Evolutionary conservation across 2,797 vertebrate species (phyloP), one percentile per base, ranked within the genome.

Genomic region (Euphonia xanthogaster): DNA sequence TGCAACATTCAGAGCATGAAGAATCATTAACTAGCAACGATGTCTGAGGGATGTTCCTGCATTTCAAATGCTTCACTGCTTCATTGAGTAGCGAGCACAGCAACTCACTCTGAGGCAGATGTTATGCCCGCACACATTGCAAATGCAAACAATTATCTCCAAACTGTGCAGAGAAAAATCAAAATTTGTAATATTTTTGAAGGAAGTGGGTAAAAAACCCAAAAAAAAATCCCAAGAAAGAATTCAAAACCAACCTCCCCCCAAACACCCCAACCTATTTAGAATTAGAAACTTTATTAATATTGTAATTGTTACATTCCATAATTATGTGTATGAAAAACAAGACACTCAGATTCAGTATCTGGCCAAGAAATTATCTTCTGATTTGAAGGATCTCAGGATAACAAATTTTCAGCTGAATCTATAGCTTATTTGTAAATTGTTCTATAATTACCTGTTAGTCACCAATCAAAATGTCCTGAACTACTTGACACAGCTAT

Each of bases 11-110:
- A 68, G 65, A 97, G 97, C 97, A 97, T 97, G 97, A 98, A 97
- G 94, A 96, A 94, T 97, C 97, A 96, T 97, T 97, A 97, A 95
- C 86, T 60, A 95, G 88, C 82, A 94, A 70, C 8, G 8, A 66
- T 40, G 13, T 97, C 86, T 96, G 94, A 97, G 89, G 78, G 94
- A 96, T 93, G 87, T 72, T 95, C 71, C 91, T 66, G 54, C 20
- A 20, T 97, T 97, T 96, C 96, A 85, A 94, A 93, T 88, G 97
- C 94, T 95, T 96, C 94, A 89, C 88, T 96, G 98, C 97, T 97
- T 97, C 96, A 88, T 33, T 97, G 96, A 95, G 47, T 92, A 91
- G 93, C 97, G 96, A 98, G 72, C 94, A 97, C 96, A 92, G 95
- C 74, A 96, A 42, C 82, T 93, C 93, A 88, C 90, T 82, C 70